Evolutionary conservation across 2,888 invertebrate species (phyloP).

Genomic region (Pimpla rufipes): DNA sequence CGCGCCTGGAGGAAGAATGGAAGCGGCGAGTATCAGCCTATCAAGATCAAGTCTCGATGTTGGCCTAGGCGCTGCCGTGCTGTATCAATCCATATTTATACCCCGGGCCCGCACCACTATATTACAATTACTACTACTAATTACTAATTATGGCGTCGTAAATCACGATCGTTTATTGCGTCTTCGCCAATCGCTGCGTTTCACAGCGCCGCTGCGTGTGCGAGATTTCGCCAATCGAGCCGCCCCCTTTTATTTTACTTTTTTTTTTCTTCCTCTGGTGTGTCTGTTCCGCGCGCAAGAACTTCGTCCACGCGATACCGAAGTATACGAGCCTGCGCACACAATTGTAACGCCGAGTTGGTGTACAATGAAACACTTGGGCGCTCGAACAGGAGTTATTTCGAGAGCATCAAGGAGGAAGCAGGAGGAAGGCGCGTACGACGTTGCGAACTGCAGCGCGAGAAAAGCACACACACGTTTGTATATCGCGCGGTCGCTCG

Average conservation of each 20-base stretch:
- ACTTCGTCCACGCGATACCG: background rate
- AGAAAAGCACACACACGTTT: constrained; percentile 25
- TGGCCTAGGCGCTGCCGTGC: constrained; percentile 30
- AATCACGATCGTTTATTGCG: constrained; percentile 79
- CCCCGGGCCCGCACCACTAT: constrained; percentile 61
- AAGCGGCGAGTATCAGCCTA: constrained; percentile 25
- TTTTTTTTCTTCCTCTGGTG: constrained; percentile 17
- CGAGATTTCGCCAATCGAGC: constrained; percentile 34
- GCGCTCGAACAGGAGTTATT: constrained; percentile 13
- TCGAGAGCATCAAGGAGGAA: constrained; percentile 7
- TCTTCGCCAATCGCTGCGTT: constrained; percentile 57
- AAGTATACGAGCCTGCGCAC: background rate
- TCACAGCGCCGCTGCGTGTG: constrained; percentile 10
- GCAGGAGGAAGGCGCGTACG: background rate
- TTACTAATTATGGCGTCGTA: constrained; percentile 78
- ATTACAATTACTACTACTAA: constrained; percentile 79
- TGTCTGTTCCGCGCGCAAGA: background rate
- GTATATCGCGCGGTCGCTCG: constrained; percentile 41
- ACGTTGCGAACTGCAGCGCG: constrained; percentile 8
- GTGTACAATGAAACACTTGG: constrained; percentile 18
- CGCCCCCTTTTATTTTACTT: background rate
- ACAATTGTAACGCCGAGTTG: background rate
- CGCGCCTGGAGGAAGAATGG: constrained; percentile 17
- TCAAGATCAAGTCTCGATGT: constrained; percentile 28
- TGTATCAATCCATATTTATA: constrained; percentile 79